Evolutionary conservation across 2,797 vertebrate genomes (phyloP).

Genomic region (Octomys mimax): DNA sequence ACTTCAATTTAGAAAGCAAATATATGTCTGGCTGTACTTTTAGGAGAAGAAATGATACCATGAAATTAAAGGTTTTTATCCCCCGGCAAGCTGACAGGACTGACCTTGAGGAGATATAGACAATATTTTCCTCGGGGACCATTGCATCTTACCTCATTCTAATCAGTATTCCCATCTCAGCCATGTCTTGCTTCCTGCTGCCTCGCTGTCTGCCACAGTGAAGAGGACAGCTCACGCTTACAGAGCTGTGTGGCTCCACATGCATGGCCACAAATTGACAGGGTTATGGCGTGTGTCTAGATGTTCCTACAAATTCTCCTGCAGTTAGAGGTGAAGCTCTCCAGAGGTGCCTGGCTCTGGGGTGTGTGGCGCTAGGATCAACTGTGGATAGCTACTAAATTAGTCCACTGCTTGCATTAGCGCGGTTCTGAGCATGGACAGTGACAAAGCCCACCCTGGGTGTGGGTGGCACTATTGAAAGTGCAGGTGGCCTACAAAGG

Average conservation of each 20-base stretch:
- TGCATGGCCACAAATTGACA: background rate
- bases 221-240: background rate
- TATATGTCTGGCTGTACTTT: conserved; percentile 75
- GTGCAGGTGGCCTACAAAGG: background rate
- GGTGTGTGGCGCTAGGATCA: background rate
- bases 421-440: background rate
- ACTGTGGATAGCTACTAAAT: background rate
- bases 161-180: conserved; percentile 32
- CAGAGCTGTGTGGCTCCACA: background rate
- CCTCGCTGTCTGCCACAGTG: background rate
- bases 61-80: conserved; percentile 77
- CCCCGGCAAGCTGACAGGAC: conserved; percentile 42
- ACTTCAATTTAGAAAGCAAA: conserved; percentile 82
- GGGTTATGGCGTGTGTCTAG: background rate
- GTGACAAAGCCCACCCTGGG: background rate
- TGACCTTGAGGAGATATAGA: conserved; percentile 71
- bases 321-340: background rate
- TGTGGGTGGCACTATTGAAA: background rate
- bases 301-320: background rate
- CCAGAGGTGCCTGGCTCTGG: background rate
- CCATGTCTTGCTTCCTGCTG: background rate
- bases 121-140: conserved; percentile 11
- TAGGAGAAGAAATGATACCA: conserved; percentile 70
- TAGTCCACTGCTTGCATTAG: background rate
- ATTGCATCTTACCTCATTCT: background rate